These are phyloP conservation scores for Adineta ricciae DNA, from an alignment of 2,888 invertebrate species.

Conservation along the genomic window DNA sequence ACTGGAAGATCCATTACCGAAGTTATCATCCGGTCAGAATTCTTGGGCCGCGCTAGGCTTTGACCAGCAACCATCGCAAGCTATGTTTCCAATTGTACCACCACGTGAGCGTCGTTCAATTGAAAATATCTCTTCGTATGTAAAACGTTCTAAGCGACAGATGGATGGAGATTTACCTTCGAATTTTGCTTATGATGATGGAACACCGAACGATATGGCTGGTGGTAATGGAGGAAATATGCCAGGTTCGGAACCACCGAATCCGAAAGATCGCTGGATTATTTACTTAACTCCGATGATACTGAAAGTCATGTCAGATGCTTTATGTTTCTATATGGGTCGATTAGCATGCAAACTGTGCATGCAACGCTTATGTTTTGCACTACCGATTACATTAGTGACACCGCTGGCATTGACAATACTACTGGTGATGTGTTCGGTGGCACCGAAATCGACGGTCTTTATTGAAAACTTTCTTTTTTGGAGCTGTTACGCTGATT, in stretches of 20 bases:
- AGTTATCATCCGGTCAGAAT: not conserved
- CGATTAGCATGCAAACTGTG: conserved; percentile 54
- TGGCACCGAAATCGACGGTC: conserved; percentile 37
- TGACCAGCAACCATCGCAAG: not conserved
- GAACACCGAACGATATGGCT: not conserved
- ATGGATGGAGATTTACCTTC: not conserved
- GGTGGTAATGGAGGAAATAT: not conserved
- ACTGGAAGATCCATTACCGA: not conserved
- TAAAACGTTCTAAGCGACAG: not conserved
- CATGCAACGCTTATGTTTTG: conserved; percentile 52
- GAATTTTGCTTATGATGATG: not conserved
- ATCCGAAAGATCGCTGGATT: conserved; percentile 46
- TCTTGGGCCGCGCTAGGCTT: not conserved
- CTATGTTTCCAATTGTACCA: not conserved
- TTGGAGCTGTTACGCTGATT: conserved; percentile 38
- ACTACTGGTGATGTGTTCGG: conserved; percentile 37
- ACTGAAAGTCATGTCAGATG: conserved; percentile 43
- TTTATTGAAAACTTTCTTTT: conserved; percentile 36
- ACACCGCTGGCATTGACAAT: conserved; percentile 44
- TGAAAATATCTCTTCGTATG: not conserved
- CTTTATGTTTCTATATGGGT: conserved; percentile 51
- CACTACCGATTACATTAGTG: conserved; percentile 50
- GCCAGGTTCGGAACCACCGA: conserved; percentile 6
- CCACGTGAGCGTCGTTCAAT: not conserved
- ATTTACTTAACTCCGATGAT: conserved; percentile 37